These are phyloP conservation scores for Scyliorhinus canicula DNA, from an alignment of 2,797 vertebrate genomes.

Conservation along the genomic window DNA sequence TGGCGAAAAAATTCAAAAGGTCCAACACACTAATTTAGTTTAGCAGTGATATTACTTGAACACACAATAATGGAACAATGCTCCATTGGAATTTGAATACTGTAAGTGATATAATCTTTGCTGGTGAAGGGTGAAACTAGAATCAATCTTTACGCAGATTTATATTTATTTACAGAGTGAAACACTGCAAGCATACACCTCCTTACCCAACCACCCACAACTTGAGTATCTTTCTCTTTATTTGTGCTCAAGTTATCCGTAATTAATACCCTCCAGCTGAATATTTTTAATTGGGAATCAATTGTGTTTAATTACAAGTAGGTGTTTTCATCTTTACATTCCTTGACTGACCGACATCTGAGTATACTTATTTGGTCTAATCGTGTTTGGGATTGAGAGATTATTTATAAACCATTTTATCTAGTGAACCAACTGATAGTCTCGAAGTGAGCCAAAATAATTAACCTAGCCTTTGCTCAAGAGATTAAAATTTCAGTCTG, in stretches of 20 bases:
- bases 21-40: background rate
- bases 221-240: too few species aligned
- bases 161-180: too few species aligned
- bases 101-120: too few species aligned
- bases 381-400: background rate
- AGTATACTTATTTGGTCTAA: background rate
- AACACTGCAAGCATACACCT: too few species aligned
- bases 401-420: background rate
- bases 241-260: too few species aligned
- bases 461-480: background rate
- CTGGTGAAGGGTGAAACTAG: too few species aligned
- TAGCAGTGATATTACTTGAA: background rate
- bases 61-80: background rate
- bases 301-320: too few species aligned
- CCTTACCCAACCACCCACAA: too few species aligned
- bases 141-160: too few species aligned
- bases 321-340: background rate
- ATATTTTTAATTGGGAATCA: too few species aligned
- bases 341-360: background rate
- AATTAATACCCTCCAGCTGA: too few species aligned
- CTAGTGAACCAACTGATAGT: background rate
- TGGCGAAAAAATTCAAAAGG: background rate
- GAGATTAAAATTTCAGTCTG: background rate
- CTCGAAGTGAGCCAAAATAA: background rate
- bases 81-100: background rate